Evolutionary conservation across 1,140 invertebrate genomes (phyloP).

Genomic region (Cardiocondyla obscurior): DNA sequence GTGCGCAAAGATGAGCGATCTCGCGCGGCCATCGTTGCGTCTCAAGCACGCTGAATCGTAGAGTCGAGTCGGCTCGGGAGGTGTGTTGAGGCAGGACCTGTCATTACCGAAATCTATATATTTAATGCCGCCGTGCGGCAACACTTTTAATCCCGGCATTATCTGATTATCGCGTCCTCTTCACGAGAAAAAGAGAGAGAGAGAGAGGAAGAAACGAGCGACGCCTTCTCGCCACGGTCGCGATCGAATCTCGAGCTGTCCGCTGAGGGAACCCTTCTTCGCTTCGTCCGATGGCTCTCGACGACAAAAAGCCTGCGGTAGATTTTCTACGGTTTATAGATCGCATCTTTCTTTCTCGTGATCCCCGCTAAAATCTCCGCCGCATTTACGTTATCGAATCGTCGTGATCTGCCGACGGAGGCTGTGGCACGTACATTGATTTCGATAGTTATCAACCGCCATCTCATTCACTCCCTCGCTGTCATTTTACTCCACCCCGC

Average conservation of each 20-base stretch:
- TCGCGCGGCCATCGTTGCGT: neutral
- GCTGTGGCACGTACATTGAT: conserved; percentile 54
- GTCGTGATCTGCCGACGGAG: conserved; percentile 56
- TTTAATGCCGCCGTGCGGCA: conserved; percentile 69
- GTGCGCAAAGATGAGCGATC: neutral
- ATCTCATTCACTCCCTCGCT: neutral
- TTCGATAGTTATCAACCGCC: conserved; percentile 53
- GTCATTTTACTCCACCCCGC: neutral
- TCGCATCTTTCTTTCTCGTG: conserved; percentile 54
- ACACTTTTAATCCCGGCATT: conserved; percentile 72
- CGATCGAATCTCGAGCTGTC: conserved; percentile 53
- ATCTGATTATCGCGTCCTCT: conserved; percentile 74
- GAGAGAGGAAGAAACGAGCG: conserved; percentile 35
- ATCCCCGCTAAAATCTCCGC: conserved; percentile 57
- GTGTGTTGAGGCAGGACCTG: conserved; percentile 61
- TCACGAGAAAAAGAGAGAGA: no score
- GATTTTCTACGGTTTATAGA: conserved; percentile 56
- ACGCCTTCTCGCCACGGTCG: conserved; percentile 33
- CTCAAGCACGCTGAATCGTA: neutral
- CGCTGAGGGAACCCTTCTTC: conserved; percentile 22
- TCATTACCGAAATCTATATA: conserved; percentile 78
- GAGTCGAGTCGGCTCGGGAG: conserved; percentile 26
- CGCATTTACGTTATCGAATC: conserved; percentile 44
- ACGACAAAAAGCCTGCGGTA: conserved; percentile 51
- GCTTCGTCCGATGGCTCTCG: conserved; percentile 12